Conservation (phyloP, 2,797 vertebrate species). For the Chaenodraco wilsoni region DNA sequence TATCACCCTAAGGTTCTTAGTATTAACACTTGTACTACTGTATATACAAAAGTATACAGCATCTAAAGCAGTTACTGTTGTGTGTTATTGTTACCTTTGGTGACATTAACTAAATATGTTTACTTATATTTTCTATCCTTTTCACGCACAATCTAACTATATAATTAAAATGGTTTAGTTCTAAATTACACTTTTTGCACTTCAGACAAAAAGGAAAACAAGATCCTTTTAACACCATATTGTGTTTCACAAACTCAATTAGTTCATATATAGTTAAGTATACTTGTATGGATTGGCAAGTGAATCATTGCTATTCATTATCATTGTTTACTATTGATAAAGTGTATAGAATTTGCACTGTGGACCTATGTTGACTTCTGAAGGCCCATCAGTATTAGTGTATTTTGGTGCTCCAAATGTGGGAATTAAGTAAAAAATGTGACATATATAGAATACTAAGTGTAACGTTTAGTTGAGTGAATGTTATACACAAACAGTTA, state of each 20-base stretch:
- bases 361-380: constrained; percentile 8
- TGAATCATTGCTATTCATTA: background rate
- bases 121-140: background rate
- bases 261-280: background rate
- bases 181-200: background rate
- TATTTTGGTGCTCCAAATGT: background rate
- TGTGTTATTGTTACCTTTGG: background rate
- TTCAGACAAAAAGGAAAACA: background rate
- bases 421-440: background rate
- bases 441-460: background rate
- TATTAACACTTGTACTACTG: constrained; percentile 1
- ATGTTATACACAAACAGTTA: constrained; percentile 27
- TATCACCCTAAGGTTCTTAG: constrained; percentile 24
- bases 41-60: constrained; percentile 10
- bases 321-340: background rate
- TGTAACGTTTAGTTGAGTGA: constrained; percentile 13
- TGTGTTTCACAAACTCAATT: background rate
- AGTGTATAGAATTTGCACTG: background rate
- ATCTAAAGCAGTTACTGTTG: constrained; percentile 3
- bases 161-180: background rate
- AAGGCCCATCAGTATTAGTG: rapidly evolving
- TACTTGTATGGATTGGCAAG: background rate
- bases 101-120: background rate
- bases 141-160: constrained; percentile 3
- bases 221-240: background rate